Percentiles rank a stretch among this genome's conserved stretches.
These are phyloP conservation scores for Hirundichthys speculiger DNA, from an alignment of 2,113 vertebrate genomes.

Conservation along the genomic window DNA sequence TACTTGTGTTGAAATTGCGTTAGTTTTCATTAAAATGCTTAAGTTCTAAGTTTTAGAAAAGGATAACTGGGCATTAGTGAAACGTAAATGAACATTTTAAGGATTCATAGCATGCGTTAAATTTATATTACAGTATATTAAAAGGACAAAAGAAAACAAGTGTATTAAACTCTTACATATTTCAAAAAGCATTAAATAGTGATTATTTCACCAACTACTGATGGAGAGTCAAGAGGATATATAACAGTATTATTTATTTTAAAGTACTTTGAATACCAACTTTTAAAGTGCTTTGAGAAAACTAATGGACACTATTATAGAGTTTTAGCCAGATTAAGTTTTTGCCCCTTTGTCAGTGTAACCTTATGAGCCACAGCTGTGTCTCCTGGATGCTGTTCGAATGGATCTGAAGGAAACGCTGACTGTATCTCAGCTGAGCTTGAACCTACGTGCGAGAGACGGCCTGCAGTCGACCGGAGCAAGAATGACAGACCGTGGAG, in stretches of 20 bases:
- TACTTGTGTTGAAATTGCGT: too few species aligned
- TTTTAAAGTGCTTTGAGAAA: constrained; percentile 23
- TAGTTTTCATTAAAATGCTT: too few species aligned
- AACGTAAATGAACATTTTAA: too few species aligned
- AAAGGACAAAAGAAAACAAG: background rate
- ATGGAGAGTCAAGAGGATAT: constrained; percentile 12
- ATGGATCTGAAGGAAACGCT: constrained; percentile 24
- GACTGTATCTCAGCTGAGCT: constrained; percentile 18
- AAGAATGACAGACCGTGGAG: constrained; percentile 17
- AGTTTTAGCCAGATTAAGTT: constrained; percentile 12
- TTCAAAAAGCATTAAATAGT: constrained; percentile 27
- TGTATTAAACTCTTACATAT: background rate
- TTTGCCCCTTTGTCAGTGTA: constrained; percentile 17
- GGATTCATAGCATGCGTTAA: too few species aligned
- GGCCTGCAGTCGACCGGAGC: constrained; percentile 2
- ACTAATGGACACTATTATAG: background rate
- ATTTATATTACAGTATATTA: background rate
- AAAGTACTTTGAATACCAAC: constrained; percentile 47
- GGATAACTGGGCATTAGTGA: too few species aligned
- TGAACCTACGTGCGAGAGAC: constrained; percentile 20
- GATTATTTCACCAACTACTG: constrained; percentile 51
- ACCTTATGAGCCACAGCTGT: constrained; percentile 14
- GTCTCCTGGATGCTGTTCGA: constrained; percentile 33
- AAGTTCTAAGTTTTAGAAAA: too few species aligned
- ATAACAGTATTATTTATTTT: constrained; percentile 58